phyloP scores from a whole-genome alignment of 2,113 vertebrate species.

The Menura novaehollandiae region DNA sequence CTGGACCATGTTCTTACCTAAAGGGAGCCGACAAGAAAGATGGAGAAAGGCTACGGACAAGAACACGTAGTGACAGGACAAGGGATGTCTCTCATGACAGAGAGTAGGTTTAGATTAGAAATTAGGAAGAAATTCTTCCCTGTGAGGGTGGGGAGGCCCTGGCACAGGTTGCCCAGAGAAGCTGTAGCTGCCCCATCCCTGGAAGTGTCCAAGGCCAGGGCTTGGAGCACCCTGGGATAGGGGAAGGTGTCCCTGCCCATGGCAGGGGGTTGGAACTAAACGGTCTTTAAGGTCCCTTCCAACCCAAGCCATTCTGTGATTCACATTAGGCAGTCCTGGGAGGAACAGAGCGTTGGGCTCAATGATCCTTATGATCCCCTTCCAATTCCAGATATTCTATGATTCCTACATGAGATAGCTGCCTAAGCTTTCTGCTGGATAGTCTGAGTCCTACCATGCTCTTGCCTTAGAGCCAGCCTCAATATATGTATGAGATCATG shows the following conservation, averaged over 20 bases:
- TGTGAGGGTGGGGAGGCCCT: background rate
- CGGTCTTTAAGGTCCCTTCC: background rate
- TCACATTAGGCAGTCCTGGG: background rate
- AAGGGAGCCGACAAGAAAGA: background rate
- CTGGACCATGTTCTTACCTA: background rate
- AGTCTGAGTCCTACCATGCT: background rate
- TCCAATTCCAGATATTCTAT: background rate
- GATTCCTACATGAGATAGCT: background rate
- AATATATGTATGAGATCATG: background rate
- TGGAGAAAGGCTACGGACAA: background rate
- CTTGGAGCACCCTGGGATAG: background rate
- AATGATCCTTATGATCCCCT: background rate
- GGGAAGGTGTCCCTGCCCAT: fast-evolving
- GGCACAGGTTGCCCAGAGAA: background rate
- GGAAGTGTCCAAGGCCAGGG: background rate
- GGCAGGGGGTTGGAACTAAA: background rate
- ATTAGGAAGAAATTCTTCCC: background rate
- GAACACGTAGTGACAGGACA: no score
- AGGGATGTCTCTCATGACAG: background rate
- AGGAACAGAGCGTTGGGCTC: background rate
- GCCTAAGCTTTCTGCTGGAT: background rate
- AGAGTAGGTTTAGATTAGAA: background rate
- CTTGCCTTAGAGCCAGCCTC: background rate
- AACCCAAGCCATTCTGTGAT: background rate
- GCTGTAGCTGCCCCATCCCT: background rate